Conservation (phyloP, 2,888 invertebrate genomes). For the Polia nebulosa region DNA sequence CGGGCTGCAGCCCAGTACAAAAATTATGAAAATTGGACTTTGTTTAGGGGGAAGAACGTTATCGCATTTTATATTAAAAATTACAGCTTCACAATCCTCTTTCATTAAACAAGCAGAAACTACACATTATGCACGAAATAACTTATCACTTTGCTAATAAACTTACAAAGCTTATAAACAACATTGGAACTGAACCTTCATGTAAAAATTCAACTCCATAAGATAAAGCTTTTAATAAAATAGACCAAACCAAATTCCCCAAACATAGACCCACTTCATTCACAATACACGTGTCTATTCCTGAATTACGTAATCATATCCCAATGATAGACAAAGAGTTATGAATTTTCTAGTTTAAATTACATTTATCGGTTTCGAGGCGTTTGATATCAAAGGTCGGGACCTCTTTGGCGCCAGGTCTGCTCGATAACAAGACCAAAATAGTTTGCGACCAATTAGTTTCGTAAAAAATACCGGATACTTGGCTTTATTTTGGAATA, state of each 20-base stretch:
- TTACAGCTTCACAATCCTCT: too few relatives aligned
- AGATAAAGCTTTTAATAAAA: too few relatives aligned
- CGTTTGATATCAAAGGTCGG: constrained; percentile 69
- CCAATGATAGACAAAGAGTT: constrained; percentile 59
- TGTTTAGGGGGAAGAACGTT: too few relatives aligned
- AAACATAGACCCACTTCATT: constrained; percentile 4
- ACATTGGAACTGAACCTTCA: too few relatives aligned
- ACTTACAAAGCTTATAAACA: not conserved
- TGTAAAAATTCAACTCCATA: too few relatives aligned
- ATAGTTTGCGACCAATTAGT: constrained; percentile 67
- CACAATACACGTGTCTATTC: constrained; percentile 24
- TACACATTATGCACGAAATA: not conserved
- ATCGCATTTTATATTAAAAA: too few relatives aligned
- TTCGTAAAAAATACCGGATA: constrained; percentile 67
- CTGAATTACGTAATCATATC: constrained; percentile 57
- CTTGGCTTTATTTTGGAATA: constrained; percentile 60
- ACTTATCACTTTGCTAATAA: not conserved
- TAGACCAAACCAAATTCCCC: not conserved
- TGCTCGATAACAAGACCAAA: constrained; percentile 66
- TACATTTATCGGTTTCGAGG: constrained; percentile 68
- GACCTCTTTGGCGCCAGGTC: constrained; percentile 76
- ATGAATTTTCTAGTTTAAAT: constrained; percentile 65
- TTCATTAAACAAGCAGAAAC: not conserved
- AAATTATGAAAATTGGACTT: too few relatives aligned
- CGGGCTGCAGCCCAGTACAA: too few relatives aligned